Conservation (phyloP, 2,113 vertebrate species). For the Sardina pilchardus region DNA sequence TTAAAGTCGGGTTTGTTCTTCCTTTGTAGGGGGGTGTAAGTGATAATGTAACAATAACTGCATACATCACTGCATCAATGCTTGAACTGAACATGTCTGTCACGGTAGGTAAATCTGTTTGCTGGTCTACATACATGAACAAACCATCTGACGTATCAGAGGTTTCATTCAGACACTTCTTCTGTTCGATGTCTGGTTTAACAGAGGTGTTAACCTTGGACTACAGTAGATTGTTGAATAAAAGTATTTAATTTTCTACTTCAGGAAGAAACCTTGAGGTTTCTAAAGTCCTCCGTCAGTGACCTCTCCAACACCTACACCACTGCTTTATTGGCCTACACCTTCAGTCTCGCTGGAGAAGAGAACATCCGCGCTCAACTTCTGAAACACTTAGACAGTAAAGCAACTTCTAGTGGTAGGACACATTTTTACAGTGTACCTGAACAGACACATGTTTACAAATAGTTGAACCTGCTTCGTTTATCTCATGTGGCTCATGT, state of each 20-base stretch:
- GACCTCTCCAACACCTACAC: slow-evolving; percentile 67
- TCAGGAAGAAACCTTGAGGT: slow-evolving; percentile 67
- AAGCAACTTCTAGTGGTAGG: slow-evolving; percentile 44
- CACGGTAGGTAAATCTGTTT: slow-evolving; percentile 49
- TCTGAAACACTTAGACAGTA: slow-evolving; percentile 49
- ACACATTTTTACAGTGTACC: not conserved
- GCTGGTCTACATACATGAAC: too few relatives aligned
- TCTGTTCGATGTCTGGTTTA: too few relatives aligned
- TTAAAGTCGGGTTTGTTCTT: not conserved
- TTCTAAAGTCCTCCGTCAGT: slow-evolving; percentile 58
- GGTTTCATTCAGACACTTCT: too few relatives aligned
- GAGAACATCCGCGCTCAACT: slow-evolving; percentile 57
- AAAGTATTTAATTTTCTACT: not conserved
- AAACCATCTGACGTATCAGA: too few relatives aligned
- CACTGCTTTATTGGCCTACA: slow-evolving; percentile 79
- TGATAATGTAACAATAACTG: slow-evolving; percentile 73
- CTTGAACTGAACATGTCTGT: slow-evolving; percentile 62
- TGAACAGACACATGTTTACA: not conserved
- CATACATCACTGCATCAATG: slow-evolving; percentile 70
- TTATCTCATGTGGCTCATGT: not conserved
- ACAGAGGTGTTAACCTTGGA: not conserved
- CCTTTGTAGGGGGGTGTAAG: slow-evolving; percentile 72
- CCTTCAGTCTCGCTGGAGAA: slow-evolving; percentile 78
- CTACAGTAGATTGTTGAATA: not conserved
- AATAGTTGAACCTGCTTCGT: not conserved